phyloP scores from a whole-genome alignment of 2,797 vertebrate species.

The Coluber constrictor region DNA sequence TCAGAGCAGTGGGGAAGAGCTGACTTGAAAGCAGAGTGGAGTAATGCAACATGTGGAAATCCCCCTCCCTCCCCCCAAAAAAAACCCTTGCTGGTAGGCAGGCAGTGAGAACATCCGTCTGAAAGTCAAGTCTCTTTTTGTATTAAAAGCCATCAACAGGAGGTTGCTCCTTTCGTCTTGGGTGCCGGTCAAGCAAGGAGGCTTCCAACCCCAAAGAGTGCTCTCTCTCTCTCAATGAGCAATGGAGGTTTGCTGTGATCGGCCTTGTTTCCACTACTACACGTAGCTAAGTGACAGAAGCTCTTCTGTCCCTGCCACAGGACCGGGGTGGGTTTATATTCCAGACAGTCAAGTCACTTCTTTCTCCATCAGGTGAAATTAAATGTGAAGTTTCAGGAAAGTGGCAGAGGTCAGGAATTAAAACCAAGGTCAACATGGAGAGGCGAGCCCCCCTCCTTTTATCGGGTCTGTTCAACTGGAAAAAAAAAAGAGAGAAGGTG shows the following conservation, averaged over 20 bases:
- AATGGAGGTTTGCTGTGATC: neutral
- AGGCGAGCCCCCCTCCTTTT: neutral
- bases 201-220: neutral
- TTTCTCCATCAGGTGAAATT: constrained; percentile 29
- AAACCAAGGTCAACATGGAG: constrained; percentile 16
- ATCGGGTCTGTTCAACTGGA: constrained; percentile 37
- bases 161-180: neutral
- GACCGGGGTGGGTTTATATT: neutral
- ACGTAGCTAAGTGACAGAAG: neutral
- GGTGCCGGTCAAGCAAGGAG: neutral
- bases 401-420: constrained; percentile 19
- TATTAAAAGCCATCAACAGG: neutral
- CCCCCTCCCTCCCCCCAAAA: neutral
- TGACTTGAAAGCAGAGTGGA: neutral
- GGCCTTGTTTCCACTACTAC: neutral
- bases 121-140: neutral
- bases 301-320: neutral
- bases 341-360: constrained; percentile 16
- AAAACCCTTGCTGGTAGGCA: neutral
- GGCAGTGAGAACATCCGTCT: neutral
- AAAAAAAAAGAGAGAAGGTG: neutral
- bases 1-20: neutral
- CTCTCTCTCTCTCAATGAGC: neutral
- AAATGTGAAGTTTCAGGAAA: constrained; percentile 31
- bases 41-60: neutral